Percentiles rank a stretch among this genome's conserved stretches.
phyloP scores from a whole-genome alignment of 2,113 vertebrate genomes.

The Cnemophilus loriae region DNA sequence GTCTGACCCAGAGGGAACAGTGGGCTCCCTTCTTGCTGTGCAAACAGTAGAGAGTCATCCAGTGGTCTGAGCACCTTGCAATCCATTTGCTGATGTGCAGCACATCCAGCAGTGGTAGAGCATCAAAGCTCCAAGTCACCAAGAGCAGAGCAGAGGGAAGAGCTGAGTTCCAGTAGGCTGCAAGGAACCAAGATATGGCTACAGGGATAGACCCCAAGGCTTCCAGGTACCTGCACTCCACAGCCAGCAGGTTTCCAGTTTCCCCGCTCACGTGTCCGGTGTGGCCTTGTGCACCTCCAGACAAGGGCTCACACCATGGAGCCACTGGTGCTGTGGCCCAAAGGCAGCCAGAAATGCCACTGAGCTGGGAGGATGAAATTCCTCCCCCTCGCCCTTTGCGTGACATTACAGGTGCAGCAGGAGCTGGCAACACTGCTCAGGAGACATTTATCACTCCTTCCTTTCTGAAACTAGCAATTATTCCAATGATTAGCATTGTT shows the following conservation, averaged over 20 bases:
- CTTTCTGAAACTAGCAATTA: constrained; percentile 32
- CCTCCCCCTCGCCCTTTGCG: background rate
- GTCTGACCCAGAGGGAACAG: background rate
- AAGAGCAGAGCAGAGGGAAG: background rate
- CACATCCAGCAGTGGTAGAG: background rate
- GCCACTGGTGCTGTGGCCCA: background rate
- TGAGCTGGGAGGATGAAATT: background rate
- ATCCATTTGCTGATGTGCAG: background rate
- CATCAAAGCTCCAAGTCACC: background rate
- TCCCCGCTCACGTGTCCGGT: rapidly evolving
- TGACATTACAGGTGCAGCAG: background rate
- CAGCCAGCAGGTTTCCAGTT: background rate
- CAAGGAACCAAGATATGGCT: background rate
- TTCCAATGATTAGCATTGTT: background rate
- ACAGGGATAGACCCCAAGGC: background rate
- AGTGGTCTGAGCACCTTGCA: background rate
- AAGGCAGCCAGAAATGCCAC: background rate
- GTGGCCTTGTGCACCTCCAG: background rate
- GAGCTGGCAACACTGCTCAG: background rate
- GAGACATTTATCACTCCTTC: constrained; percentile 1
- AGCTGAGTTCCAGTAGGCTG: background rate
- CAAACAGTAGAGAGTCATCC: background rate
- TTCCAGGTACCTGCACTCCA: background rate
- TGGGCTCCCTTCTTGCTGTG: background rate
- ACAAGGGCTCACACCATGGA: background rate